Conservation (phyloP, 2,888 invertebrate genomes). For the Pherbina coryleti region DNA sequence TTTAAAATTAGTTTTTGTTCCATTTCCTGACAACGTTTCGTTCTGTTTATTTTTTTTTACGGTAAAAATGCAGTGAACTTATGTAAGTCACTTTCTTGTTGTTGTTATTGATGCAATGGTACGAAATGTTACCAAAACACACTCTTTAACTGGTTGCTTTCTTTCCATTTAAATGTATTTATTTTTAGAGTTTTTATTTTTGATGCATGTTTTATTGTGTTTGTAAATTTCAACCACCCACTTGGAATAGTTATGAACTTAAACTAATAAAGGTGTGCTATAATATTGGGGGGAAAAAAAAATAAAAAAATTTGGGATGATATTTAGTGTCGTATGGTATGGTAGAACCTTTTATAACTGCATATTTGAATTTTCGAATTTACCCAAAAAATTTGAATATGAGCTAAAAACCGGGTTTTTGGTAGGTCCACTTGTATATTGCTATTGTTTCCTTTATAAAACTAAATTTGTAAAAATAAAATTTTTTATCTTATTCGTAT, state of each 20-base stretch:
- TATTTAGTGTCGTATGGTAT: too few species aligned
- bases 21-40: background rate
- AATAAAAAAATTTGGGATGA: too few species aligned
- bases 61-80: background rate
- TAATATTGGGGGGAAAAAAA: too few species aligned
- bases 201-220: background rate
- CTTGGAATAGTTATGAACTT: background rate
- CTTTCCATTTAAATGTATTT: background rate
- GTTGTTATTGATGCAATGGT: conserved; percentile 69
- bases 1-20: background rate
- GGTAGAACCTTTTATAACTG: too few species aligned
- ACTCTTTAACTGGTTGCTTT: background rate
- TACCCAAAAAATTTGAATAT: too few species aligned
- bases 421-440: too few species aligned
- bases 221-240: background rate
- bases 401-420: too few species aligned
- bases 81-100: conserved; percentile 61
- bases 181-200: background rate
- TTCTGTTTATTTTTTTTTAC: background rate
- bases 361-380: too few species aligned
- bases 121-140: conserved; percentile 29
- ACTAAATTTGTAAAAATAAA: too few species aligned
- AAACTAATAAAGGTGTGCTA: too few species aligned
- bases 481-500: too few species aligned
- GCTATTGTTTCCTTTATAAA: too few species aligned